Conservation (phyloP, 2,888 invertebrate genomes). For the Euclidia mi region DNA sequence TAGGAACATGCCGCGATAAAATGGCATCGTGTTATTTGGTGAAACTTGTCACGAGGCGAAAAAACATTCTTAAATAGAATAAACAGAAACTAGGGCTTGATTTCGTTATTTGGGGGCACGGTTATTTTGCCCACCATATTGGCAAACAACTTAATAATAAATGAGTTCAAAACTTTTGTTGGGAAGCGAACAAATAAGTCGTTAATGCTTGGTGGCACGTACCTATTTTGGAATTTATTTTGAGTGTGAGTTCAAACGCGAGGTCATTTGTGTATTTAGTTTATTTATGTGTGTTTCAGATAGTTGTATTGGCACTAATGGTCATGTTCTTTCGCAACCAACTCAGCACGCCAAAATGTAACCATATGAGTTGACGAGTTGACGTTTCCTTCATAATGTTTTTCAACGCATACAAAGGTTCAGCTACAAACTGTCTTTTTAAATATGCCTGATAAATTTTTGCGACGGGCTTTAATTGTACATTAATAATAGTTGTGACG, state of each 20-base stretch:
- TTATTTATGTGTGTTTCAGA: not conserved
- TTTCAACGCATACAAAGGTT: too few relatives aligned
- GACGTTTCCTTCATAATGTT: too few relatives aligned
- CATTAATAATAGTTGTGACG: too few relatives aligned
- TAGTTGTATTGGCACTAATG: too few relatives aligned
- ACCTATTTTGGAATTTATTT: constrained; percentile 5
- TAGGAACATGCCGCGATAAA: constrained; percentile 4
- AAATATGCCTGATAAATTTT: too few relatives aligned
- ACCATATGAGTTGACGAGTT: too few relatives aligned
- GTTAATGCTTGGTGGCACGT: constrained; percentile 28
- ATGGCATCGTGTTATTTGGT: constrained; percentile 44
- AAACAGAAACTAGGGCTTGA: constrained; percentile 30
- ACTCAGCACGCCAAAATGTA: too few relatives aligned
- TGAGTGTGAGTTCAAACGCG: constrained; percentile 7
- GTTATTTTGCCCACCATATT: constrained; percentile 49
- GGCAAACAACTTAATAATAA: constrained; percentile 55
- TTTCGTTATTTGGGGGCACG: constrained; percentile 40
- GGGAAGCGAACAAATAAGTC: constrained; percentile 47
- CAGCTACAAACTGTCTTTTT: too few relatives aligned
- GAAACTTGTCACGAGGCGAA: constrained; percentile 9
- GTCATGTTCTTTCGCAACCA: too few relatives aligned
- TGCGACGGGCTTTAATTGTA: too few relatives aligned
- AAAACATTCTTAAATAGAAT: constrained; percentile 26
- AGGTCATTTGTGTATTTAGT: too few relatives aligned
- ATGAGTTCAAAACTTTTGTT: constrained; percentile 54